A percentile compares a stretch with the other conserved stretches of the same genome.
These are phyloP conservation scores for Saxicola maurus DNA, from an alignment of 2,797 vertebrate genomes.

Conservation along the genomic window DNA sequence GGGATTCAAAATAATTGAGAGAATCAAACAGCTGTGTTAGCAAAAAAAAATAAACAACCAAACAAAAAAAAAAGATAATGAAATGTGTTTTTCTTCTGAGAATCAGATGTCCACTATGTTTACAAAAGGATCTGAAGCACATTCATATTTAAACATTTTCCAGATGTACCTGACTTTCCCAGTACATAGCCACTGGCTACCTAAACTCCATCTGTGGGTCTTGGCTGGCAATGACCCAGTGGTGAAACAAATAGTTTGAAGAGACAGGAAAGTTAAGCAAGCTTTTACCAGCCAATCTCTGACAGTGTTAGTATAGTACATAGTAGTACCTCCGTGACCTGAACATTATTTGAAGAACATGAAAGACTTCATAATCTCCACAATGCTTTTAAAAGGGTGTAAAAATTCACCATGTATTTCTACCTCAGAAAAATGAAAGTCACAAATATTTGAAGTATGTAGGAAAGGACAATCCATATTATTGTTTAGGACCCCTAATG, in stretches of 20 bases:
- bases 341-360: not conserved
- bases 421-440: not conserved
- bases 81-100: not conserved
- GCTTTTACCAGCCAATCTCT: not conserved
- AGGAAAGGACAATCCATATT: not conserved
- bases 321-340: not conserved
- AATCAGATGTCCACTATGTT: not conserved
- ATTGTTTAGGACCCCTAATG: not conserved
- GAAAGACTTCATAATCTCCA: not conserved
- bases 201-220: not conserved
- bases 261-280: not conserved
- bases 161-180: not conserved
- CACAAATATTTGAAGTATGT: not conserved
- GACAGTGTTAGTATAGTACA: not conserved
- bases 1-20: not conserved
- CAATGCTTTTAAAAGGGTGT: not conserved
- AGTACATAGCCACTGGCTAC: not conserved
- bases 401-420: not conserved
- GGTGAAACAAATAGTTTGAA: not conserved
- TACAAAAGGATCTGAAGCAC: not conserved
- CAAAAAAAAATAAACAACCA: not conserved
- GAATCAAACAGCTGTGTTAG: not conserved
- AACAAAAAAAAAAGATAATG: not conserved
- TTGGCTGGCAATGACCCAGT: not conserved
- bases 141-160: not conserved